Evolutionary conservation across 2,113 vertebrate species (phyloP), one percentile per base, ranked within the genome.

Genomic region (Excalfactoria chinensis): DNA sequence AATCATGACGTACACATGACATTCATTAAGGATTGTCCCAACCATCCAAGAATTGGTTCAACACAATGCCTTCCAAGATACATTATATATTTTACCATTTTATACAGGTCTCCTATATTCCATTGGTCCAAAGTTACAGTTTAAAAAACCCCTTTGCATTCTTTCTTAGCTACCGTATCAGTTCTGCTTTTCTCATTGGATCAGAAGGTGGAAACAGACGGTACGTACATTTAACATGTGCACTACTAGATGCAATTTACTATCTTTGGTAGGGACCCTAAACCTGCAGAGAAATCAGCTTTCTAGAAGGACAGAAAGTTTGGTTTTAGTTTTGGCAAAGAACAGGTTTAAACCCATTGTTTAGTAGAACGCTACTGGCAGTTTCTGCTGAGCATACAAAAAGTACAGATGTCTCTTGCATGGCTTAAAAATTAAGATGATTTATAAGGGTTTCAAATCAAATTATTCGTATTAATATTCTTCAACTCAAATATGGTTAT

Each of bases 1-100:
- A 30, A 70, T 67, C 48, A 68, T 62, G 82, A 93, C 13, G 51
- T 32, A n/a, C 15, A 44, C 13, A 43, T 40, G 55, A 78, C 59
- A 93, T 74, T 95, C 59, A 49, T 90, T 80, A 82, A 91, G 81
- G 96, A 97, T 95, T 97, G 93, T 94, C 96, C 93, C 92, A 88
- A 83, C 63, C 78, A 78, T 48, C 51, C 40, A 68, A 46, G 46
- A 91, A 64, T 16, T 60, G 73, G 58, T 41, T 75, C 88, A 59
- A 37, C 22, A 28, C 1, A 46, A 87, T 76, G 82, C 69, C 74
- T 75, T 68, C 30, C 28, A 58, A 53, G 32, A 68, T 3, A 72
- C 46, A 32, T 18, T 37, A 35, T 11, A 67, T 44, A 43, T 49
- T 20, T 83, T 25, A 34, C 40, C 51, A 58, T 88, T 86, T 92